Evolutionary conservation across 2,888 invertebrate genomes (phyloP), one percentile per base, ranked within the genome.

Genomic region (Drosophila conformis): DNA sequence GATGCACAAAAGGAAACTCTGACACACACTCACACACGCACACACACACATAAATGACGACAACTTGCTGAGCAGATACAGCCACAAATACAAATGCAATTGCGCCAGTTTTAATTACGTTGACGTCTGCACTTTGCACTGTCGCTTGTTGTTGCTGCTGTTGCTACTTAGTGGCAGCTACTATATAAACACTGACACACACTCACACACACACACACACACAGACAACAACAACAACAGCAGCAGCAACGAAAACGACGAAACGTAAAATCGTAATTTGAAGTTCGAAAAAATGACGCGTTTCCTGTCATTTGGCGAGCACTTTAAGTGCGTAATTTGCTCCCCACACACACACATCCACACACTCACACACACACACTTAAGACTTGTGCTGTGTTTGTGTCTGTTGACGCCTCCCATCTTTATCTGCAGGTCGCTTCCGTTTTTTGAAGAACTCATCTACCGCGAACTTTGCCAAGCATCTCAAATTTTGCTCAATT

Each of bases 251-350:
- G 53, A 80, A 71, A 80, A 77, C 74, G 73, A 73, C 76, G 79
- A 90, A 88, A 90, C 87, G 75, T 78, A 77, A 87, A 88, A 88
- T 82, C 87, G 88, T 89, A 87, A 87, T 87, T 87, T 87, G 87
- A 89, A 87, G 89, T 89, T 87, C 87, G 90, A 89, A 87, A 89
- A 87, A 90, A 90, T 90, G 89, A 90, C 91, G 90, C 89, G 89
- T 82, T 90, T 90, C 90, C 90, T 90, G 91, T 83, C 89, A 87
- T 90, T 90, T 90, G 87, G 91, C 89, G 89, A 85, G 85, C 85
- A 84, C 85, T 89, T 90, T 90, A 84, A 85, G 90, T 90, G 90
- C 90, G 91, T 90, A 90, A 91, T 91, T 90, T 90, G 81, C 85
- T 87, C 85, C 82, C 87, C 82, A 78, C 85, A 87, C 76, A 87